Evolutionary conservation across 2,888 invertebrate species (phyloP).

Genomic region (Diadegma fenestrale): DNA sequence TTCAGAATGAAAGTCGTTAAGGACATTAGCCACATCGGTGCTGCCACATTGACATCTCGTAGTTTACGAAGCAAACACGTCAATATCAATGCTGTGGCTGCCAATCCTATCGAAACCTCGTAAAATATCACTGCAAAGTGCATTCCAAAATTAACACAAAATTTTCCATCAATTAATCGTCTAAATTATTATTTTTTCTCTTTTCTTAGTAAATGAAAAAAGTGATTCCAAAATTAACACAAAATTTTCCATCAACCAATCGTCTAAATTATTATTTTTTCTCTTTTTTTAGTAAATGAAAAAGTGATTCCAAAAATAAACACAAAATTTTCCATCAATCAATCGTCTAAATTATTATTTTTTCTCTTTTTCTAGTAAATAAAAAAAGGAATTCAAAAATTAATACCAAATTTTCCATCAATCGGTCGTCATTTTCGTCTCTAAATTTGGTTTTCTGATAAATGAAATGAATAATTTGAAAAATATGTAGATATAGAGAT

Average conservation of each 20-base stretch:
- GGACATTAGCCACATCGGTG: conserved; percentile 78
- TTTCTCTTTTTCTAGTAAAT: background rate
- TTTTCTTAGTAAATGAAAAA: background rate
- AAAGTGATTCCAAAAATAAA: conserved; percentile 50
- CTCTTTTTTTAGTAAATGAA: no score
- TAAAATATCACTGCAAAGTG: conserved; percentile 80
- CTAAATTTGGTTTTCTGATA: no score
- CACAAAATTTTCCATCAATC: no score
- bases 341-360: background rate
- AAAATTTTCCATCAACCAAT: no score
- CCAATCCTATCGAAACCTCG: conserved; percentile 76
- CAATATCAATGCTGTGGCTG: conserved; percentile 77
- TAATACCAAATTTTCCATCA: no score
- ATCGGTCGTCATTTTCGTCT: no score
- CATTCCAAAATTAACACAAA: conserved; percentile 1
- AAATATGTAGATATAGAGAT: background rate
- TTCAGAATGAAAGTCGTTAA: conserved; percentile 73
- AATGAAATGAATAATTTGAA: no score
- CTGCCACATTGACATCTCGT: conserved; percentile 72
- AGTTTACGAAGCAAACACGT: conserved; percentile 80
- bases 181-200: background rate
- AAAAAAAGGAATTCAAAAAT: background rate
- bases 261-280: no score
- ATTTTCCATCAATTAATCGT: no score
- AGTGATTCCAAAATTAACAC: no score